phyloP scores from a whole-genome alignment of 2,888 invertebrate genomes.

The Oligia latruncula region DNA sequence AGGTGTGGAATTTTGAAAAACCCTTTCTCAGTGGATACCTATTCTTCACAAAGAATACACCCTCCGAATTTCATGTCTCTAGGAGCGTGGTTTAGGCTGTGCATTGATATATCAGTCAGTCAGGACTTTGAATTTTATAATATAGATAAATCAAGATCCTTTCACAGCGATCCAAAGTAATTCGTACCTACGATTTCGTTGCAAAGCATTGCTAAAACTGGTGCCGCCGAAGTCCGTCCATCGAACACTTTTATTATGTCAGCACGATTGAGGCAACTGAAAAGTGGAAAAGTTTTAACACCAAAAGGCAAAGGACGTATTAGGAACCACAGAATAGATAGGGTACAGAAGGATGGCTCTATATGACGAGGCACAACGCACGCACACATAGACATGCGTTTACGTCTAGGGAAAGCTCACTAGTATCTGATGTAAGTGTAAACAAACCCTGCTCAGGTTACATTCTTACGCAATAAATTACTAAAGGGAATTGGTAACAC shows the following conservation, averaged over 20 bases:
- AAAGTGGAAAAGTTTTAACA: constrained; percentile 75
- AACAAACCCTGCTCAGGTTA: no score
- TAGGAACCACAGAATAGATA: constrained; percentile 10
- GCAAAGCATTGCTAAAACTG: constrained; percentile 95
- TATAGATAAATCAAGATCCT: constrained; percentile 8
- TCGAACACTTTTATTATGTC: constrained; percentile 96
- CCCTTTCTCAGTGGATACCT: no score
- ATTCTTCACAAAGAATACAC: no score
- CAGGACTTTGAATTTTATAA: no score
- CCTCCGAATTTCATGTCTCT: no score
- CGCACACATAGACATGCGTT: neutral
- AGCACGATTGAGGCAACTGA: constrained; percentile 94
- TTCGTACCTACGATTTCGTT: constrained; percentile 92
- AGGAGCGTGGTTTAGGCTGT: no score
- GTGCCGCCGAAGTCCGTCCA: constrained; percentile 92
- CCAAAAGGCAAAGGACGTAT: constrained; percentile 31
- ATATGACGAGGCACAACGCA: neutral
- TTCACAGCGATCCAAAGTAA: constrained; percentile 17
- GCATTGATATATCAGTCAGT: no score
- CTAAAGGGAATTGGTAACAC: no score
- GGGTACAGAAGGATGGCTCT: neutral
- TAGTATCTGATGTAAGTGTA: neutral
- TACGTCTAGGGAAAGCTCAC: no score
- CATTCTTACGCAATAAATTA: no score
- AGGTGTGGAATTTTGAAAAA: no score